Evolutionary conservation across 92 coral and sea anemone species (phyloP).

Genomic region (Heliopora coerulea): DNA sequence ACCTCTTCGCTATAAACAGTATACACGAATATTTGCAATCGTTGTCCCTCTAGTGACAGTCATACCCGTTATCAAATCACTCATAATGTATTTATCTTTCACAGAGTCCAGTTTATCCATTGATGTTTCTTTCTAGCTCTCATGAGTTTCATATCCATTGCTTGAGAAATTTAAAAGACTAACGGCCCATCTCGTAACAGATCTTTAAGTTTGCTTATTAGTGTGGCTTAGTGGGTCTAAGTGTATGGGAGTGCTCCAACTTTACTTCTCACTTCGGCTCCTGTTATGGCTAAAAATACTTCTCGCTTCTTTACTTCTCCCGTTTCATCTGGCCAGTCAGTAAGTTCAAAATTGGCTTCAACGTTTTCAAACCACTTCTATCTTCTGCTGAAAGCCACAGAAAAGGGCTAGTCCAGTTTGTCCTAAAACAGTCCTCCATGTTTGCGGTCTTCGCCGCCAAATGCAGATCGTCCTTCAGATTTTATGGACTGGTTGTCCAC

Average conservation of each 20-base stretch:
- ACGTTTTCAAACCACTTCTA: constrained; percentile 9
- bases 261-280: constrained; percentile 9
- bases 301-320: constrained; percentile 1
- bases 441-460: too few relatives aligned
- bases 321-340: constrained; percentile 2
- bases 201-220: neutral
- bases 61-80: constrained; percentile 11
- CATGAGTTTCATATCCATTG: neutral
- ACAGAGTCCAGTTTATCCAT: neutral
- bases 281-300: neutral
- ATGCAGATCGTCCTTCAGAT: too few relatives aligned
- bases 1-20: constrained; percentile 12
- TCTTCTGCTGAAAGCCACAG: constrained; percentile 21
- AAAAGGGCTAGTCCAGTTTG: too few relatives aligned
- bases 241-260: neutral
- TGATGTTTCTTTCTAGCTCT: constrained; percentile 22
- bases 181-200: neutral
- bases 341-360: constrained; percentile 11
- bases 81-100: constrained; percentile 1
- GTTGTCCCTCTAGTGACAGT: neutral
- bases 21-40: constrained; percentile 7
- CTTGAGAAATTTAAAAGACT: neutral
- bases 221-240: too few relatives aligned
- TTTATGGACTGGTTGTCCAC: too few relatives aligned
- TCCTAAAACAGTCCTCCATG: too few relatives aligned